Conservation (phyloP, 2,113 vertebrate genomes). For the Sinocyclocheilus rhinocerous region DNA sequence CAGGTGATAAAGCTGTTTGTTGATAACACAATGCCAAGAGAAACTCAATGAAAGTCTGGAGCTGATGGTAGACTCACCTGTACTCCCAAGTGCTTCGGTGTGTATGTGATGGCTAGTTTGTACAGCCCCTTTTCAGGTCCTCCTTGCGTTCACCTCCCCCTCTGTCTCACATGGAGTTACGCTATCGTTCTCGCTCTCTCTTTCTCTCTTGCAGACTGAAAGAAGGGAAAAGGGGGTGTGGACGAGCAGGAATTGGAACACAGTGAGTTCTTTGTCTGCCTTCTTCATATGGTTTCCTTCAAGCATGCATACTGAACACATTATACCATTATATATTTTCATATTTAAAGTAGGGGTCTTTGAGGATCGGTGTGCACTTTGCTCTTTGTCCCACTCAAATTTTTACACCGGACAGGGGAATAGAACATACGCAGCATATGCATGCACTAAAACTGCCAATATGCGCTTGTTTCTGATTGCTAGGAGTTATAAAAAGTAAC, state of each 20-base stretch:
- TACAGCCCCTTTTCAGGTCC: slow-evolving; percentile 71
- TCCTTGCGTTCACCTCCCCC: slow-evolving; percentile 50
- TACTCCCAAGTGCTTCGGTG: slow-evolving; percentile 54
- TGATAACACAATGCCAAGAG: not conserved
- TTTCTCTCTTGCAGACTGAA: slow-evolving; percentile 62
- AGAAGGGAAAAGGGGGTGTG: slow-evolving; percentile 68
- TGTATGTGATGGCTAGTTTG: slow-evolving; percentile 51
- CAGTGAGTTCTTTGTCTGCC: slow-evolving; percentile 80
- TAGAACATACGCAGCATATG: not conserved
- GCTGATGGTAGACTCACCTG: slow-evolving; percentile 54
- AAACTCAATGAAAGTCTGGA: not conserved
- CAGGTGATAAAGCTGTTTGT: slow-evolving; percentile 41
- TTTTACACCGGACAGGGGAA: slow-evolving; percentile 8
- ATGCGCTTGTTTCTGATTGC: slow-evolving; percentile 29
- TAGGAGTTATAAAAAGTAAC: slow-evolving; percentile 40
- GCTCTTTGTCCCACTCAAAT: slow-evolving; percentile 14
- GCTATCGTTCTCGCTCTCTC: slow-evolving; percentile 51
- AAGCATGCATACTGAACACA: slow-evolving; percentile 82
- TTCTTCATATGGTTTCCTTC: slow-evolving; percentile 82
- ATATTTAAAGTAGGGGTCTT: slow-evolving; percentile 54
- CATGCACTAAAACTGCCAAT: not conserved
- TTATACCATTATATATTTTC: slow-evolving; percentile 80
- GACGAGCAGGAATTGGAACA: slow-evolving; percentile 73
- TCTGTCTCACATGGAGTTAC: slow-evolving; percentile 28
- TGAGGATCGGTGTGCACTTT: slow-evolving; percentile 24